Evolutionary conservation across 2,888 invertebrate species (phyloP), one percentile per base, ranked within the genome.

Genomic region (Copidosoma aretas): DNA sequence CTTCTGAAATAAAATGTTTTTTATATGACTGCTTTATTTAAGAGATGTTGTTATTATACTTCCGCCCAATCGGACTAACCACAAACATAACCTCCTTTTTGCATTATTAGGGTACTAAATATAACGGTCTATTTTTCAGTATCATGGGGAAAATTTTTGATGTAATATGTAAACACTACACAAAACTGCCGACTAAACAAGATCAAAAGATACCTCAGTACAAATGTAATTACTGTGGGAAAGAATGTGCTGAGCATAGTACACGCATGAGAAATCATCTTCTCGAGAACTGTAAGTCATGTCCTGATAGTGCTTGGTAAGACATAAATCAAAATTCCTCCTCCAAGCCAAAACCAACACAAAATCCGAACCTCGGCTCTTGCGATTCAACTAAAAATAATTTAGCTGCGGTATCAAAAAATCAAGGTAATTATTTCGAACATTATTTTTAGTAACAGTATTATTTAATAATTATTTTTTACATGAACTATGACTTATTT

Each of bases 231-330:
- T 64, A 64, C 57, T 64, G 49, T 25, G 46, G 12, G 10, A 46
- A 24, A n/a, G 17, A 14, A 43, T 57, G 51, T 49, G 64, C 58
- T 10, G 54, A 56, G 43, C 63, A 63, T 19, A 54, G 21, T 41
- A 54, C 63, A 5, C 49, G 54, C n/a, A 63, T 63, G 19, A 25
- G 15, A 41, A 63, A 54, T 22, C 25, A 63, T 63, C 43, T 56
- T 4, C 39, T 32, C 12, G 49, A 15, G 5, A 12, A 32, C 39
- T 15, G 39, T 39, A 25, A 57, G n/a, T 17, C 25, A 39, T 21
- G 17, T n/a, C 10, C 15, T 57, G 25, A 57, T 17, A 57, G 19
- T n/a, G n/a, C 32, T 22, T 32, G 32, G 19, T 5, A 10, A 56
- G 32, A 32, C 1, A 49, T n/a, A n/a, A 49, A 19, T 10, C 3